phyloP scores from a whole-genome alignment of 2,113 vertebrate species.

The Athene noctua region DNA sequence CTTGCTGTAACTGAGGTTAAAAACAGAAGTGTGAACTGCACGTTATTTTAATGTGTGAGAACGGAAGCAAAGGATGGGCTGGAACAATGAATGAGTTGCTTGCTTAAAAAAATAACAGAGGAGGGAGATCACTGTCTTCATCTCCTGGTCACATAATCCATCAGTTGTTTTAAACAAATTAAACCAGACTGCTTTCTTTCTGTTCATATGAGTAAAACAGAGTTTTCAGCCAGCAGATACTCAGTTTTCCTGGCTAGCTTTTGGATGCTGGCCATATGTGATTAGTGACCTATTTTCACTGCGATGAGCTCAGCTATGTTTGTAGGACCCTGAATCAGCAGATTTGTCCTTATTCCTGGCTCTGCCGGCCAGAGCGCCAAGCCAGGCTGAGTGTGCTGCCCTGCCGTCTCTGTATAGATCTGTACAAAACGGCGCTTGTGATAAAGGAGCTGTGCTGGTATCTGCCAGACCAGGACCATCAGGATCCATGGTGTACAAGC shows the following conservation, averaged over 20 bases:
- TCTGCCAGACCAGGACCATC: neutral
- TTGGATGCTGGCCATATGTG: constrained; percentile 65
- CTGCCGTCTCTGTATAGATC: neutral
- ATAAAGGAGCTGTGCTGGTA: neutral
- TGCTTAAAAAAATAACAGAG: constrained; percentile 27
- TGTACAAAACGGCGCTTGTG: neutral
- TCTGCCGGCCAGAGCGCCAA: neutral
- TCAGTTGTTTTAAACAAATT: constrained; percentile 52
- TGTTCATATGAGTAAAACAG: constrained; percentile 26
- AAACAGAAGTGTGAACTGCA: constrained; percentile 24
- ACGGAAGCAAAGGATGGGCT: neutral
- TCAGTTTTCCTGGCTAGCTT: constrained; percentile 54
- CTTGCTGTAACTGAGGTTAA: constrained; percentile 10
- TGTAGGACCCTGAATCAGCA: constrained; percentile 73
- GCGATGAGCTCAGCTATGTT: constrained; percentile 60
- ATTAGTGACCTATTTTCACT: constrained; percentile 77
- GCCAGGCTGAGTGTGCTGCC: neutral
- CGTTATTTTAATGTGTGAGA: constrained; percentile 33
- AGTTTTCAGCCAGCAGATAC: constrained; percentile 39
- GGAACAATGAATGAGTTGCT: constrained; percentile 45
- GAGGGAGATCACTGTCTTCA: neutral
- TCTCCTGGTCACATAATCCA: neutral
- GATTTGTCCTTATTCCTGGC: constrained; percentile 35
- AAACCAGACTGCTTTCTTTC: constrained; percentile 51
- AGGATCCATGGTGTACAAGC: neutral